Evolutionary conservation across 2,888 invertebrate genomes (phyloP).

Genomic region (Leptopilina drosophilae): DNA sequence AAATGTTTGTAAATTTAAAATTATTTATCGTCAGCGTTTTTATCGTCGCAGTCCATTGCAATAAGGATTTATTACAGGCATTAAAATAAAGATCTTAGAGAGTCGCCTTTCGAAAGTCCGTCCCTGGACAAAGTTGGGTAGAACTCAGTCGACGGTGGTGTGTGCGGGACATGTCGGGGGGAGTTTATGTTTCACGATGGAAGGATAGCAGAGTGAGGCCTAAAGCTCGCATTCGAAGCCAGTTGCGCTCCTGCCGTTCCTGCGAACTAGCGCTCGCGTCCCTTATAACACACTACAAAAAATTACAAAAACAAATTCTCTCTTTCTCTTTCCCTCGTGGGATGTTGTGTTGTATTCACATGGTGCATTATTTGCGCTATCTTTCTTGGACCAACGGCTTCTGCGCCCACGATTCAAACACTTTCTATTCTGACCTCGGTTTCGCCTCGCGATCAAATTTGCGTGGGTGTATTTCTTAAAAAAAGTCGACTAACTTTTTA

Average conservation of each 20-base stretch:
- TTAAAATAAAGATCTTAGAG: neutral
- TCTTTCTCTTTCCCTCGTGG: constrained; percentile 54
- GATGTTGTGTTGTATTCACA: constrained; percentile 69
- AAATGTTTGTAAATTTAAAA: no score
- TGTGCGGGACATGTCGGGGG: constrained; percentile 42
- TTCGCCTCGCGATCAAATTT: constrained; percentile 35
- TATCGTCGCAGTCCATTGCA: no score
- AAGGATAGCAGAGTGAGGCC: constrained; percentile 81
- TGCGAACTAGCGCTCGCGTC: constrained; percentile 49
- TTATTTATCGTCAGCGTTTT: no score
- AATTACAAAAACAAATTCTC: no score
- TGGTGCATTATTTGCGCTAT: constrained; percentile 47
- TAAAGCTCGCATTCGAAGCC: constrained; percentile 56
- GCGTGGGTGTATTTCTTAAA: constrained; percentile 7
- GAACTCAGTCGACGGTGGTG: constrained; percentile 26
- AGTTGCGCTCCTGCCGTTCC: constrained; percentile 67
- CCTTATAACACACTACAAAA: no score
- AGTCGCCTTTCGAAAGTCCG: constrained; percentile 15
- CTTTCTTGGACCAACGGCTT: constrained; percentile 30
- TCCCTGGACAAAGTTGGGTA: constrained; percentile 10
- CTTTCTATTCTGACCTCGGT: constrained; percentile 71
- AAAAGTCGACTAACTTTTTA: neutral
- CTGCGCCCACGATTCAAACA: constrained; percentile 62
- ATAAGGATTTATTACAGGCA: no score
- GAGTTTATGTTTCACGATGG: constrained; percentile 77